A percentile compares a stretch with the other conserved stretches of the same genome.
These are phyloP conservation scores for Heliconius erato DNA, from an alignment of 2,888 invertebrate genomes.

Conservation along the genomic window DNA sequence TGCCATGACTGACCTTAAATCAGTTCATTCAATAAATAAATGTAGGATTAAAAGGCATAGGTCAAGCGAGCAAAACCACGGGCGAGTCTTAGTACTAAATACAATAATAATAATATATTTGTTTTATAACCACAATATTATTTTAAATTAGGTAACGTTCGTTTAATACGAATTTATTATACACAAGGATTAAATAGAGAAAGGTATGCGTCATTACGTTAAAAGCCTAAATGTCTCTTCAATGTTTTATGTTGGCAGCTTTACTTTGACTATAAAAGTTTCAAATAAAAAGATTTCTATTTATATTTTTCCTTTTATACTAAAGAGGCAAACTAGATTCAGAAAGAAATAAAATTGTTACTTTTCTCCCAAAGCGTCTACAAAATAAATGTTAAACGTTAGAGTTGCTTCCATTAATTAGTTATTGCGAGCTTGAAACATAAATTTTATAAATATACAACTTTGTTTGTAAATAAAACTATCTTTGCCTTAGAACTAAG, in stretches of 20 bases:
- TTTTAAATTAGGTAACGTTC: conserved; percentile 18
- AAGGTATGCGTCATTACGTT: conserved; percentile 31
- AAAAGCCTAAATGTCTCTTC: conserved; percentile 30
- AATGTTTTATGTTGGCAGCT: conserved; percentile 25
- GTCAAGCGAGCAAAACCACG: no score
- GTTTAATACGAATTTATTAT: conserved; percentile 22
- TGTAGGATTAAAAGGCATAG: no score
- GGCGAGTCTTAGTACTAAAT: neutral
- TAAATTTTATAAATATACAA: neutral
- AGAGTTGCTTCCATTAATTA: conserved; percentile 14
- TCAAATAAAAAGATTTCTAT: conserved; percentile 18
- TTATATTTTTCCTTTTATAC: conserved; percentile 18
- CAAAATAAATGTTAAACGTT: conserved; percentile 16
- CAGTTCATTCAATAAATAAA: no score
- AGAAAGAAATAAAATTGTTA: conserved; percentile 9
- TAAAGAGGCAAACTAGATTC: conserved; percentile 22
- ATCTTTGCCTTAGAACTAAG: neutral
- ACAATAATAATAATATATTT: neutral
- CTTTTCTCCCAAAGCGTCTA: neutral
- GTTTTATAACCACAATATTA: neutral
- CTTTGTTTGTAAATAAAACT: neutral
- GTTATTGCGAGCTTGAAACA: neutral
- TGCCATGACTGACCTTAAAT: no score
- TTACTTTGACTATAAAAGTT: conserved; percentile 23
- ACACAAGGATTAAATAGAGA: conserved; percentile 20